phyloP scores from a whole-genome alignment of 1,140 invertebrate species.

The Manduca sexta region DNA sequence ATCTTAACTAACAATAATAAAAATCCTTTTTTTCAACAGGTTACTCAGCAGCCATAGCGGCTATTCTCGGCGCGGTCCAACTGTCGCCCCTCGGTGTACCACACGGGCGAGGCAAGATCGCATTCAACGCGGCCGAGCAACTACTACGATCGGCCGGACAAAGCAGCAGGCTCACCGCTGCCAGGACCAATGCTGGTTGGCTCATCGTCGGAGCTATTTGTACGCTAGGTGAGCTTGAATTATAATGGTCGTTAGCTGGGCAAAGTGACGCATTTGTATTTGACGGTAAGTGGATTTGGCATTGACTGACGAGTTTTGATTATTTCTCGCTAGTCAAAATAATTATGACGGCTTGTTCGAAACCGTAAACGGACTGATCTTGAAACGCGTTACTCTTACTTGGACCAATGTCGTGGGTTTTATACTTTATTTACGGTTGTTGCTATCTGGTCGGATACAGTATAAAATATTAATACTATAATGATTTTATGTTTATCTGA shows the following conservation, averaged over 20 bases:
- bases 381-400: no score
- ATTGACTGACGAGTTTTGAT: no score
- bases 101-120: constrained; percentile 96
- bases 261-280: no score
- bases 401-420: no score
- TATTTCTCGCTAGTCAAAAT: no score
- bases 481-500: no score
- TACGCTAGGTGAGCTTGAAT: constrained; percentile 83
- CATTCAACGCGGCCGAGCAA: constrained; percentile 98
- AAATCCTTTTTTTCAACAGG: constrained; percentile 74
- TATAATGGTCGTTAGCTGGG: background rate
- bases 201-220: constrained; percentile 96
- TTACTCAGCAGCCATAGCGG: constrained; percentile 94
- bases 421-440: no score
- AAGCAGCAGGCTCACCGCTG: constrained; percentile 94
- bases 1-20: constrained; percentile 53
- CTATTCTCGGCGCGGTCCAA: constrained; percentile 92
- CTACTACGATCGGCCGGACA: constrained; percentile 96
- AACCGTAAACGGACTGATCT: no score
- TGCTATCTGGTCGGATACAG: no score
- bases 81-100: constrained; percentile 96
- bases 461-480: no score
- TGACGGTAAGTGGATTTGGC: no score
- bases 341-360: no score
- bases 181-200: constrained; percentile 98